Evolutionary conservation across 2,113 vertebrate genomes (phyloP).

Genomic region (Centrocercus urophasianus): DNA sequence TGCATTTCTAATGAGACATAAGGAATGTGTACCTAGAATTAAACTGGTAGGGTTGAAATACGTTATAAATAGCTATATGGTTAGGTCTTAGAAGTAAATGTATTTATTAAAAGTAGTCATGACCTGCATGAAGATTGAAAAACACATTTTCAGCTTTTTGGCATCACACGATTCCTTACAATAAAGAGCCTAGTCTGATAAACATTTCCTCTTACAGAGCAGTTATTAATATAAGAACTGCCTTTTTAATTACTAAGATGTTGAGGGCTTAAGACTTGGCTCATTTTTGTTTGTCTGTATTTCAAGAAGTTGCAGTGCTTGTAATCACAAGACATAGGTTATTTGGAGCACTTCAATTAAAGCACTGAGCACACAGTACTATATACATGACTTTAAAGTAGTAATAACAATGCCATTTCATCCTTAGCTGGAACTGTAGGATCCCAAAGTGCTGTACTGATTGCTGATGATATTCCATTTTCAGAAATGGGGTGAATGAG

Average conservation of each 20-base stretch:
- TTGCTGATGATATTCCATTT: background rate
- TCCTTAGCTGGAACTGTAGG: background rate
- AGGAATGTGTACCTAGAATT: background rate
- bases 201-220: background rate
- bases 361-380: background rate
- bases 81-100: background rate
- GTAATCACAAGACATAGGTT: background rate
- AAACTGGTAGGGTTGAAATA: background rate
- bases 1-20: background rate
- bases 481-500: background rate
- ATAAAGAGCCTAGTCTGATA: background rate
- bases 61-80: background rate
- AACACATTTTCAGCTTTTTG: background rate
- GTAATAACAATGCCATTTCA: background rate
- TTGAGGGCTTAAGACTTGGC: background rate
- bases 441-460: background rate
- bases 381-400: background rate
- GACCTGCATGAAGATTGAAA: conserved; percentile 11
- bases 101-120: background rate
- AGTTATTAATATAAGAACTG: background rate
- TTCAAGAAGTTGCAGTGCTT: background rate
- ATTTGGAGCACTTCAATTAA: background rate
- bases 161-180: background rate
- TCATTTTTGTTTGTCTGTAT: conserved; percentile 16
- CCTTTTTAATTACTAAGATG: conserved; percentile 6